Base-by-base conservation (phyloP, 2,113 vertebrate species). In the Paratilapia polleni region DNA sequence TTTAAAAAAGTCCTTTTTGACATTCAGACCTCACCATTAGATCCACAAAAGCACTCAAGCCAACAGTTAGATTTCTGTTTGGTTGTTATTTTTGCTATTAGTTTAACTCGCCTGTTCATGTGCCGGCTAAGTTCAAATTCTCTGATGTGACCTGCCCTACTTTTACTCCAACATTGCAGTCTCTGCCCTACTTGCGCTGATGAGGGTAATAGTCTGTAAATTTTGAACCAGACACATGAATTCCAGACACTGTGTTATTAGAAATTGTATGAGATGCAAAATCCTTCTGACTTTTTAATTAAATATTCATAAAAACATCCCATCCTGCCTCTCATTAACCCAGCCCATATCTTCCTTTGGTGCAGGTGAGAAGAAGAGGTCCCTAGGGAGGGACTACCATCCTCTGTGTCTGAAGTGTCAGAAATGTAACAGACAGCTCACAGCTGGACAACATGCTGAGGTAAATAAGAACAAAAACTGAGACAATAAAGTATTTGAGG, bases 361-460 rank as follows among this genome's bases (percentile, higher is more conserved):
- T 81, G n/a, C 86, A 97, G 97, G 94, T 89, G 96, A 97, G 89
- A 96, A 94, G 87, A 97, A 95, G 80, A 94, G 94, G 66, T 97
- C 97, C 7, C 28, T 97, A 36, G 96, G 97, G 62, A 95, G 96
- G 78, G 96, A 97, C 92, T 97, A 97, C 91, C 97, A 97, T 89
- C 96, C 96, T 3, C 93, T 97, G 43, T 97, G 97, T 90, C 93
- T 97, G 90, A 97, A 97, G 92, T 97, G 97, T 88, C 94, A 95
- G 58, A 92, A 76, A 15, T 97, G 97, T 86, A 97, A 95, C 84
- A 89, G 94, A 78, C 96, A 96, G 73, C 95, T 97, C 74, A 96
- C 93, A 34, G 86, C 96, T 6, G 96, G 96, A 73, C 95, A 97
- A 84, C 97, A 97, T 63, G 97, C 96, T 58, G 95, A 97, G 95